A percentile compares a stretch with the other conserved stretches of the same genome.
phyloP scores from a whole-genome alignment of 2,888 invertebrate species.

The Caenorhabditis sulstoni region DNA sequence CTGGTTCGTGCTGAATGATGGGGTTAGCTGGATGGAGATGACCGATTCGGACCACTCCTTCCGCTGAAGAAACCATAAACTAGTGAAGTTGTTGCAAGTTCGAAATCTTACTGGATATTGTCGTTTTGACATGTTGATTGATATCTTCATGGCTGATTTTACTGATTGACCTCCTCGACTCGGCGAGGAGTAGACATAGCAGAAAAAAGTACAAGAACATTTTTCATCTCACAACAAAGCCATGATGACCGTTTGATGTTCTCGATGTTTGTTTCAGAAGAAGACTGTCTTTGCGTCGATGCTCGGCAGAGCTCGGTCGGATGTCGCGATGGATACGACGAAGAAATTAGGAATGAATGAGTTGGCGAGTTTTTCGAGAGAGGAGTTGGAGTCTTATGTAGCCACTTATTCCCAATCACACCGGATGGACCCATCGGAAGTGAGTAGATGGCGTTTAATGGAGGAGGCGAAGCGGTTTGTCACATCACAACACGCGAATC shows the following conservation, averaged over 20 bases:
- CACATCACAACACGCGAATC: constrained; percentile 28
- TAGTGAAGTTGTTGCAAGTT: background rate
- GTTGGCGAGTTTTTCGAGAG: constrained; percentile 29
- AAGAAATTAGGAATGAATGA: constrained; percentile 33
- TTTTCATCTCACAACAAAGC: constrained; percentile 14
- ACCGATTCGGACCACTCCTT: constrained; percentile 67
- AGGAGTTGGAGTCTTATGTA: constrained; percentile 47
- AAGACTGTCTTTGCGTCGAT: too few relatives aligned
- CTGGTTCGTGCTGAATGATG: constrained; percentile 70
- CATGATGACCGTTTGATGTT: constrained; percentile 10
- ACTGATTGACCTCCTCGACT: constrained; percentile 48
- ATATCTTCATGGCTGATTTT: constrained; percentile 55
- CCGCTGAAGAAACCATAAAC: constrained; percentile 35
- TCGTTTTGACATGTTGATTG: constrained; percentile 26
- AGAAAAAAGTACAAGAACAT: constrained; percentile 35
- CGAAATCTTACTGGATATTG: constrained; percentile 31
- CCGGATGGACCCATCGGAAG: constrained; percentile 56
- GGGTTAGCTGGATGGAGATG: constrained; percentile 72
- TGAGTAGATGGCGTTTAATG: constrained; percentile 54
- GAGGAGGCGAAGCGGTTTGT: constrained; percentile 21
- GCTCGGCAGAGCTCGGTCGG: too few relatives aligned
- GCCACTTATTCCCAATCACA: constrained; percentile 44
- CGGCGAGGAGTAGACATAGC: constrained; percentile 30
- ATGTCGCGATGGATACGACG: constrained; percentile 7
- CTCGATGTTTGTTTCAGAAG: background rate